Evolutionary conservation across 2,113 vertebrate species (phyloP), one percentile per base, ranked within the genome.

Genomic region (Coryphaenoides rupestris): DNA sequence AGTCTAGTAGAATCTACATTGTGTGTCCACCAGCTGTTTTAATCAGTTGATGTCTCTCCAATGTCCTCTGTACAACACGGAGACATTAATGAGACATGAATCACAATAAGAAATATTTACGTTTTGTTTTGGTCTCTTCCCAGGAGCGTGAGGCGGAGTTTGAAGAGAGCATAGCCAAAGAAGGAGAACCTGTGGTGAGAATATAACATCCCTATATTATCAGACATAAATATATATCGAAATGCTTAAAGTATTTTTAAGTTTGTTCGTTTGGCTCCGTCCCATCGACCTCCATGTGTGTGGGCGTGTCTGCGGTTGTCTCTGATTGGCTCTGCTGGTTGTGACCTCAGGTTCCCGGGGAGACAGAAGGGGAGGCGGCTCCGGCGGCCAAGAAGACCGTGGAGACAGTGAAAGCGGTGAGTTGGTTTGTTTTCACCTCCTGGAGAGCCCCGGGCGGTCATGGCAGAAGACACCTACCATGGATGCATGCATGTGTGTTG

Each of bases 401-500:
- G 2, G 96, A 99, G 86, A 98, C 96, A 0, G 89, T 99, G 74
- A 98, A 98, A 92, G 95, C 94, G 63, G 97, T 99, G 86, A 94
- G 94, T 92, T 24, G 7, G 49, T 40, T 40, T 40, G 33, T 40
- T 40, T 40, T 3, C 40, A 50, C 16, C n/a, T 13, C 16, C 47
- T n/a, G 13, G 9, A 40, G 33, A 15, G 47, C 47, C 6, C 47
- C 13, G 47, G n/a, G 2, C 16, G 47, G 33, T 40, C 33, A 40
- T 40, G 9, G 2, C 33, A 40, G 33, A 40, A 40, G 13, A 40
- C 33, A 7, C 33, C 33, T 40, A 7, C 33, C 9, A 6, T 9
- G 33, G 33, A 26, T 26, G 24, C 24, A 26, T 26, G 24, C 24
- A 26, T 26, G 19, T 23, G 21, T 47, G 21, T 14, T 62, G 23